Conservation (phyloP, 1,140 invertebrate genomes). For the Drosophila tristis region DNA sequence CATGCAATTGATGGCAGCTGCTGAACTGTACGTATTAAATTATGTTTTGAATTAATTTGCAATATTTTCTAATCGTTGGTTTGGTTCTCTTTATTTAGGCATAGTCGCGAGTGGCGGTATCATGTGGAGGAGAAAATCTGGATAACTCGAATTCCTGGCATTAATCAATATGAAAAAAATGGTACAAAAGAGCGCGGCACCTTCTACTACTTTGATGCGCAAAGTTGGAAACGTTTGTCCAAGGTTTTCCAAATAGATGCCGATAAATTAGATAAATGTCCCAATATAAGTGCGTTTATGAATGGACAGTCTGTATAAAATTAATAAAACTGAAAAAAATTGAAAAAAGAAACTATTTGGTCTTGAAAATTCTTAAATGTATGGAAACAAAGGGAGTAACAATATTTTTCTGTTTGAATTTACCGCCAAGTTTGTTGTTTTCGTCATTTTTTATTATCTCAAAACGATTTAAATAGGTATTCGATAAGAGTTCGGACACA, state of each 20-base stretch:
- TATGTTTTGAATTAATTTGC: neutral
- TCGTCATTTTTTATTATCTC: too few relatives aligned
- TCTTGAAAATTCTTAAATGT: neutral
- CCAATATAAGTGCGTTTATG: conserved; percentile 84
- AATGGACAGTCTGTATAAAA: conserved; percentile 85
- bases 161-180: conserved; percentile 95
- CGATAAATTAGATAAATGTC: conserved; percentile 94
- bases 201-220: conserved; percentile 99
- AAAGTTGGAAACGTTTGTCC: conserved; percentile 97
- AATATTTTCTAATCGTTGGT: conserved; percentile 6
- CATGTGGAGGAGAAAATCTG: conserved; percentile 99
- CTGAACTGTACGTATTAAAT: conserved; percentile 93
- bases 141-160: conserved; percentile 98
- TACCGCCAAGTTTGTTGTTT: too few relatives aligned
- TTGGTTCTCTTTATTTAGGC: conserved; percentile 86
- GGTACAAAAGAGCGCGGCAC: conserved; percentile 98
- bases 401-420: too few relatives aligned
- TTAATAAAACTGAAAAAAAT: conserved; percentile 84
- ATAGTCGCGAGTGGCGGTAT: conserved; percentile 99
- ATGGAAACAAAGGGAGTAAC: too few relatives aligned
- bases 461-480: too few relatives aligned
- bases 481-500: too few relatives aligned
- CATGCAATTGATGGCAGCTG: conserved; percentile 97
- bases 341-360: conserved; percentile 67
- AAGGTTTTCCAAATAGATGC: conserved; percentile 99